Base-by-base conservation (phyloP, 2,113 vertebrate species). In the Cyphomyrus plagiostoma region DNA sequence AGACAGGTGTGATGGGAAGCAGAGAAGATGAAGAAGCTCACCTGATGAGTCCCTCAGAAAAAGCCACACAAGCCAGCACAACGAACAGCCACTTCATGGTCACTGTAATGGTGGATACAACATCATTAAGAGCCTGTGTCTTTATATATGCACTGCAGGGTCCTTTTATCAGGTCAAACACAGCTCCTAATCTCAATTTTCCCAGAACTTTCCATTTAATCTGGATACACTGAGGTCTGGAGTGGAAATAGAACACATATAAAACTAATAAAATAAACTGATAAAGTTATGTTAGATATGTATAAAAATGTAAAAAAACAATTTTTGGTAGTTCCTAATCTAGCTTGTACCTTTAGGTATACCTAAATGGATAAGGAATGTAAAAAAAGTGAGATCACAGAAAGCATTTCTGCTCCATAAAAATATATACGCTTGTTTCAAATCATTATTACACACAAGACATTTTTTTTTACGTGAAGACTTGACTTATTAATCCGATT, bases 31-130 rank as follows among this genome's bases (percentile, higher is more conserved):
- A 48, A 49, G 45, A 9, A 23, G 52, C 77, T 93, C 91, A 94
- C 90, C 19, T 94, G 90, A 92, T 19, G 4, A 92, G 0, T 10
- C 93, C 93, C 91, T 93, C 92, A 0, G 92, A 91, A 4, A 94
- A 90, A 77, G 92, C 86, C 49, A 87, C 90, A 26, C 89, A 93
- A 3, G 93, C 92, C 88, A 95, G 53, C 15, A 93, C 23, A 48
- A 92, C 89, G 21, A 94, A 35, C 13, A 94, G 90, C 66, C 88
- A 90, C 93, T 93, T 95, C 94, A 95, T 94, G 88, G 88, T 94
- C 53, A 50, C 56, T 80, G 17, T 21, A 89, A 66, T 74, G 17
- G 62, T 90, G 91, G 90, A 92, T 91, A 89, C 91, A 87, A 49
- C 46, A 39, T 2, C 5, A 86, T 8, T 26, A 26, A 42, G 39